Base-by-base conservation (phyloP, 2,888 invertebrate species). In the Neria commutata region DNA sequence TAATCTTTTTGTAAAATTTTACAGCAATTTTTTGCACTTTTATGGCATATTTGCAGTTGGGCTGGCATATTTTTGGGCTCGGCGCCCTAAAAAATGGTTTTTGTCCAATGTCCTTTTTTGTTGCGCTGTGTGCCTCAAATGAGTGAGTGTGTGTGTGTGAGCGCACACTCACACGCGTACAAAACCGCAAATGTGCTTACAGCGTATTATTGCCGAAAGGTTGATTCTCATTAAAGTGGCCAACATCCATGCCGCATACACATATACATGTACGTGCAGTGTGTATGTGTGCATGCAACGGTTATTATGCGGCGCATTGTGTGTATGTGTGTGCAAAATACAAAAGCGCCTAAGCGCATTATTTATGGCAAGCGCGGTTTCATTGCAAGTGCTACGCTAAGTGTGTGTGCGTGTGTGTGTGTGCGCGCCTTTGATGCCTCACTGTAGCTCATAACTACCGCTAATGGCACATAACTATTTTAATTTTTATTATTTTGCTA, bases 281-380 rank as follows among this genome's bases (percentile, higher is more conserved):
- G 42, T 19, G 42, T 42, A 5, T 42, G 42, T 42, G 42, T 42
- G 24, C 40, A 42, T 42, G 50, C 29, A 49, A 40, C 40, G 24
- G 16, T 47, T 46, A 47, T 26, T 21, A 21, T 55, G 56, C 33
- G 47, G 46, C 17, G n/a, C n/a, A n/a, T n/a, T 25, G 33, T 54
- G 48, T 50, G 25, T n/a, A n/a, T 37, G 37, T 26, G 49, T 66
- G 49, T 17, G 54, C 62, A 60, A 57, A 62, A 57, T 61, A 72
- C 71, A 72, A 72, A 72, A 74, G 74, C 71, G 67, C 72, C 68
- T 72, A 72, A 72, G 72, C 74, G 74, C 69, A 72, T 72, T 72
- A 72, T 72, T 74, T 69, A 74, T 70, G 69, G 62, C 52, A 58
- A 60, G 54, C 51, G 46, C 57, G 48, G 49, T 65, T 68, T 65